Conservation (phyloP, 2,113 vertebrate species). For the Ovis canadensis region DNA sequence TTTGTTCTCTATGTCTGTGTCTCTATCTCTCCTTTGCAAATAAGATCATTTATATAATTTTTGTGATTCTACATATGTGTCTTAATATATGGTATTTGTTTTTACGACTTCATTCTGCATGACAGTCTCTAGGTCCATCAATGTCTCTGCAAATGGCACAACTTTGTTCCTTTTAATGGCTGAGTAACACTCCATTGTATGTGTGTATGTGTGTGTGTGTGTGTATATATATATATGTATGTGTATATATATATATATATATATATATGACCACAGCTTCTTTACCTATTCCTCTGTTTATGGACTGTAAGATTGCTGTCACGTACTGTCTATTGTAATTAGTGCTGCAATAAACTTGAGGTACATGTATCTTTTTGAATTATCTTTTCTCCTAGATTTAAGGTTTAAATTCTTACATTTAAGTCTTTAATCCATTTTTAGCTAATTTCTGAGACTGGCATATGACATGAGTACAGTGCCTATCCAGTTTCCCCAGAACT, state of each 20-base stretch:
- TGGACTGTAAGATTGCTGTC: background rate
- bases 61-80: background rate
- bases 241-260: no score
- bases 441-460: background rate
- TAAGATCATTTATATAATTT: background rate
- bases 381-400: background rate
- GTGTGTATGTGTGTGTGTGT: no score
- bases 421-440: background rate
- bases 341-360: background rate
- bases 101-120: background rate
- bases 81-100: background rate
- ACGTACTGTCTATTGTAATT: background rate
- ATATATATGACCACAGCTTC: background rate
- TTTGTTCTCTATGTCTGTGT: background rate
- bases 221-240: no score
- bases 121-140: background rate
- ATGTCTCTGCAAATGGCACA: background rate
- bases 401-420: background rate
- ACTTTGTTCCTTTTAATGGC: background rate
- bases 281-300: background rate
- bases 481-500: background rate
- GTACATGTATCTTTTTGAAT: background rate
- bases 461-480: background rate
- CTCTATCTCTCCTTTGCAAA: background rate
- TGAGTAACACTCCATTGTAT: background rate